These are phyloP conservation scores for Heliocidaris erythrogramma DNA, from an alignment of 35 echinoderm and acorn worm genomes.

Conservation along the genomic window DNA sequence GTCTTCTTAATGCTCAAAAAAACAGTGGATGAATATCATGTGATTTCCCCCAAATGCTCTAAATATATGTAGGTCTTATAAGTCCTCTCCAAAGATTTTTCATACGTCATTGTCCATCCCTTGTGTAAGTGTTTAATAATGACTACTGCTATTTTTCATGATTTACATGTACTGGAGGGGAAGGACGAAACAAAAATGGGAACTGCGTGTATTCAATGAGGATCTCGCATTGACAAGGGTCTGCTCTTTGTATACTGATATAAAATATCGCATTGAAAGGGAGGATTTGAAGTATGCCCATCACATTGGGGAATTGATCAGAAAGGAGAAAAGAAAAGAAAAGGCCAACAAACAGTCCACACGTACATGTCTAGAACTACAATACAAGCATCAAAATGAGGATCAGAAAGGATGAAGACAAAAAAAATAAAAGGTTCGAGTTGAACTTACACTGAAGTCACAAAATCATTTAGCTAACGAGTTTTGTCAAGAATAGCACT, in stretches of 20 bases:
- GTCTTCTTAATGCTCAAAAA: not conserved
- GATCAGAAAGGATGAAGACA: not conserved
- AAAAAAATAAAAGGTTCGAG: not conserved
- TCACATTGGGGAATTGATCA: too few species aligned
- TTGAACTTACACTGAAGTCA: not conserved
- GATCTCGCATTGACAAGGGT: not conserved
- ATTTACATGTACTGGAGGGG: not conserved
- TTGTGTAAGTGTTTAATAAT: not conserved
- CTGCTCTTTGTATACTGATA: not conserved
- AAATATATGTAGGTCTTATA: not conserved
- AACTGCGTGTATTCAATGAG: not conserved
- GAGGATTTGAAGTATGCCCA: not conserved
- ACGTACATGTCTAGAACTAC: not conserved
- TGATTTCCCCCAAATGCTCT: not conserved
- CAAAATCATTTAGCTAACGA: not conserved
- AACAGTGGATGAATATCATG: not conserved
- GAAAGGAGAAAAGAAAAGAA: not conserved
- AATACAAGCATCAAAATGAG: not conserved
- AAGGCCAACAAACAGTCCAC: not conserved
- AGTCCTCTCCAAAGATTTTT: not conserved
- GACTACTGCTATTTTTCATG: not conserved
- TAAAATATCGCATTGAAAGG: not conserved
- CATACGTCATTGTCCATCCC: not conserved
- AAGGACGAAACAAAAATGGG: not conserved
- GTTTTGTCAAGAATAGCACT: not conserved